phyloP scores from a whole-genome alignment of 2,113 vertebrate species.

The Xenotilapia flavipinnis region DNA sequence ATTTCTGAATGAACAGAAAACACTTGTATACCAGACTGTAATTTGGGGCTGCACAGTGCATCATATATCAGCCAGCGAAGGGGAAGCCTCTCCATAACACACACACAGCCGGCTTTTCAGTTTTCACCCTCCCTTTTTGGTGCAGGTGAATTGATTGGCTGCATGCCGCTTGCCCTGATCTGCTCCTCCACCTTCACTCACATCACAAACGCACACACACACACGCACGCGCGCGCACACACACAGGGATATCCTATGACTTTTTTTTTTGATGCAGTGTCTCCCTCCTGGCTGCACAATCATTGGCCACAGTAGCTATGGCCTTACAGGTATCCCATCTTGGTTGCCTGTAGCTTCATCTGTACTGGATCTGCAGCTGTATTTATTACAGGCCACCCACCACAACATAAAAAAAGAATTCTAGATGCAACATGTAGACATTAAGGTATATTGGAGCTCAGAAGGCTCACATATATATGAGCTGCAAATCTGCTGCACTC shows the following conservation, averaged over 20 bases:
- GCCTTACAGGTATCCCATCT: neutral
- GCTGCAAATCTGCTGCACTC: neutral
- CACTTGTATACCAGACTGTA: neutral
- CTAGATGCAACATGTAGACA: neutral
- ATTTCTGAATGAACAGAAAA: slow-evolving; percentile 58
- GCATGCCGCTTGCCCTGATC: slow-evolving; percentile 21
- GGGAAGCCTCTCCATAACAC: slow-evolving; percentile 34
- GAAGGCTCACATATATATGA: neutral
- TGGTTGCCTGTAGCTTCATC: neutral
- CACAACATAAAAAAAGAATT: neutral
- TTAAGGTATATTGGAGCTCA: neutral
- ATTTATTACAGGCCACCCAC: neutral
- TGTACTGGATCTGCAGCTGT: neutral
- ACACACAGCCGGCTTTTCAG: neutral
- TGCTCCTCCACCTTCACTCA: neutral
- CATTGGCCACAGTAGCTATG: neutral
- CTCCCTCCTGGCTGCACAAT: slow-evolving; percentile 33
- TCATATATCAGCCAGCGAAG: slow-evolving; percentile 8
- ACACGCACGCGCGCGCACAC: neutral
- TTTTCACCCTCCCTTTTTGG: neutral
- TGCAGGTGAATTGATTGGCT: slow-evolving; percentile 60
- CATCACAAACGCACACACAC: neutral
- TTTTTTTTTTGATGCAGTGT: slow-evolving; percentile 45
- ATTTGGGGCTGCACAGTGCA: slow-evolving; percentile 18
- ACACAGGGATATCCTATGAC: slow-evolving; percentile 39